Base-by-base conservation (phyloP, 2,113 vertebrate genomes). In the Climacteris rufus region DNA sequence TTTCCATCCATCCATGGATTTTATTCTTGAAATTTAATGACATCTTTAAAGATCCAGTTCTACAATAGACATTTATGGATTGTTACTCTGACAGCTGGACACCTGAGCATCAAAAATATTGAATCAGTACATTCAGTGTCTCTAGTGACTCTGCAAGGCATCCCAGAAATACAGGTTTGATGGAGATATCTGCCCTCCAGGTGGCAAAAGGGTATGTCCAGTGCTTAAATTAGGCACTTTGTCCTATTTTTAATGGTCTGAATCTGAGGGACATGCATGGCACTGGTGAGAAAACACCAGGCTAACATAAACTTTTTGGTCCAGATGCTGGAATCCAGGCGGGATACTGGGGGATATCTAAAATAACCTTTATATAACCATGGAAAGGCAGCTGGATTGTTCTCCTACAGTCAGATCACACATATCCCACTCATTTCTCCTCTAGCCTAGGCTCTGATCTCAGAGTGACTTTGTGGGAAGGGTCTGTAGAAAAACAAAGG, bases 91-190 rank as follows among this genome's bases (percentile, higher is more conserved):
- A 6, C 15, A 85, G 5, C 0, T 75, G 33, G 19, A 37, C 49
- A 53, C 5, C 17, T 71, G 40, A 68, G 7, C n/a, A 81, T 33
- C 4, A 75, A 56, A 84, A 81, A 24, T 10, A 57, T 42, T 28
- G 53, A 21, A 63, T 5, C 6, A 77, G 4, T 13, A 9, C 4
- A 28, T 14, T 13, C 37, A 75, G 23, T 24, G 47, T 6, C 35
- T 78, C 11, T 5, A 21, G 2, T 35, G 42, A 35, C 12, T 53
- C 21, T 20, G 19, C 66, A 61, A 87, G 4, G 7, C 15, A 61
- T 30, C 7, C 22, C 1, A 0, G 3, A 28, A 63, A 31, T 8
- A 25, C 6, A 50, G 8, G 6, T 74, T 47, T 40, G 15, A 6
- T 42, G 68, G 11, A 53, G 31, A 13, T 3, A 60, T 23, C 35